Evolutionary conservation across 2,113 vertebrate species (phyloP).

Genomic region (Eurystomus gularis): DNA sequence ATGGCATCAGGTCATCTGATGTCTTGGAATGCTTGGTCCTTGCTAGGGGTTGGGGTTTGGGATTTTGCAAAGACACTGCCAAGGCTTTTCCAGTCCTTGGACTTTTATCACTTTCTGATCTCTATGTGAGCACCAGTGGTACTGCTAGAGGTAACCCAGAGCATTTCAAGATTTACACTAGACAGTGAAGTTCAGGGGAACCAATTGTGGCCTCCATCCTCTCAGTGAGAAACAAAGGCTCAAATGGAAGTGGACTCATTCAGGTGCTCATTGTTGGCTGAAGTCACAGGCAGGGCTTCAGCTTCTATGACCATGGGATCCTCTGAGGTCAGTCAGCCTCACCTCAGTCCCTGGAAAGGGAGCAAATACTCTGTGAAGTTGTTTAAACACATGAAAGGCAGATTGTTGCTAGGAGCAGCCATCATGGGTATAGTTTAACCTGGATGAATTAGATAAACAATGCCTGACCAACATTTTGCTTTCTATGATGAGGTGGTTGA

Average conservation of each 20-base stretch:
- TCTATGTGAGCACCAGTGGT: background rate
- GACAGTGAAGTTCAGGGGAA: background rate
- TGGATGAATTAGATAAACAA: background rate
- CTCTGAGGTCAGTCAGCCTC: background rate
- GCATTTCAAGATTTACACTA: background rate
- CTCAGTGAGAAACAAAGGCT: background rate
- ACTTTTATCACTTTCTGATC: background rate
- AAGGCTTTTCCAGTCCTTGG: background rate
- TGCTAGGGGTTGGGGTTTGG: background rate
- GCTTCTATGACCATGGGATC: background rate
- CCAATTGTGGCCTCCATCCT: background rate
- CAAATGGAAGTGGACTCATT: background rate
- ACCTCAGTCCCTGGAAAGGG: background rate
- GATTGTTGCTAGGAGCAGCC: background rate
- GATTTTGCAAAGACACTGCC: background rate
- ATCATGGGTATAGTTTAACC: background rate
- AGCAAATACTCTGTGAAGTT: background rate
- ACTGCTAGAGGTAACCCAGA: background rate
- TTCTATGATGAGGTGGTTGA: background rate
- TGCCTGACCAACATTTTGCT: background rate
- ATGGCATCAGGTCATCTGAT: too few species aligned
- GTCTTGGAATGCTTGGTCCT: too few species aligned
- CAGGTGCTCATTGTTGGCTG: background rate
- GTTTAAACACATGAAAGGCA: background rate
- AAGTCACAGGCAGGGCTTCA: background rate